phyloP scores from a whole-genome alignment of 2,888 invertebrate genomes.

The Aplocera efformata region DNA sequence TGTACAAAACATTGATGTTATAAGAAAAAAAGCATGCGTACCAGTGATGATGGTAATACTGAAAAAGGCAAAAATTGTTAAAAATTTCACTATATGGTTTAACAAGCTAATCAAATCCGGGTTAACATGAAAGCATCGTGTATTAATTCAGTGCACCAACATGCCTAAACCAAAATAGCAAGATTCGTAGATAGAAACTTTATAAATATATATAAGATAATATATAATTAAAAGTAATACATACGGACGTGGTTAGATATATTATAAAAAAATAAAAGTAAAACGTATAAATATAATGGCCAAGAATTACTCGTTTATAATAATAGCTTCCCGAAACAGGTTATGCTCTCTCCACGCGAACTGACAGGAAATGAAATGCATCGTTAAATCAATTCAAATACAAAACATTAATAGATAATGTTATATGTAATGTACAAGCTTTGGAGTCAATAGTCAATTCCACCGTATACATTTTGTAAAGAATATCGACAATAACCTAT shows the following conservation, averaged over 20 bases:
- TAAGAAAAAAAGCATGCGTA: conserved; percentile 54
- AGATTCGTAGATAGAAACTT: conserved; percentile 33
- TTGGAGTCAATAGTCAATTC: too few species aligned
- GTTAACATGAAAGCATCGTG: conserved; percentile 44
- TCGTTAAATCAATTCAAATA: conserved; percentile 47
- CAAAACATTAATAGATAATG: conserved; percentile 6
- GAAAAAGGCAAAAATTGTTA: conserved; percentile 48
- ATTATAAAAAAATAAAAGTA: conserved; percentile 58
- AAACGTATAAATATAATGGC: conserved; percentile 73
- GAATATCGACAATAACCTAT: too few species aligned
- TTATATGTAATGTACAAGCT: too few species aligned
- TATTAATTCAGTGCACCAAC: conserved; percentile 52
- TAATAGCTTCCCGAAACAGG: conserved; percentile 97
- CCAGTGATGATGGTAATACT: conserved; percentile 42
- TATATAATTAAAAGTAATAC: conserved; percentile 35
- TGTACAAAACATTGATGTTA: conserved; percentile 13
- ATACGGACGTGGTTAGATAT: conserved; percentile 54
- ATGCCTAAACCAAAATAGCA: conserved; percentile 63
- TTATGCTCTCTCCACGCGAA: conserved; percentile 98
- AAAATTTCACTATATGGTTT: conserved; percentile 34
- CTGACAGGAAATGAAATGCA: conserved; percentile 78
- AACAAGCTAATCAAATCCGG: conserved; percentile 10
- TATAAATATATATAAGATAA: conserved; percentile 32
- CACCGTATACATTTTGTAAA: too few species aligned
- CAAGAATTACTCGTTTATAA: conserved; percentile 88